These are phyloP conservation scores for Pseudonaja textilis DNA, from an alignment of 2,113 vertebrate species.

Conservation along the genomic window DNA sequence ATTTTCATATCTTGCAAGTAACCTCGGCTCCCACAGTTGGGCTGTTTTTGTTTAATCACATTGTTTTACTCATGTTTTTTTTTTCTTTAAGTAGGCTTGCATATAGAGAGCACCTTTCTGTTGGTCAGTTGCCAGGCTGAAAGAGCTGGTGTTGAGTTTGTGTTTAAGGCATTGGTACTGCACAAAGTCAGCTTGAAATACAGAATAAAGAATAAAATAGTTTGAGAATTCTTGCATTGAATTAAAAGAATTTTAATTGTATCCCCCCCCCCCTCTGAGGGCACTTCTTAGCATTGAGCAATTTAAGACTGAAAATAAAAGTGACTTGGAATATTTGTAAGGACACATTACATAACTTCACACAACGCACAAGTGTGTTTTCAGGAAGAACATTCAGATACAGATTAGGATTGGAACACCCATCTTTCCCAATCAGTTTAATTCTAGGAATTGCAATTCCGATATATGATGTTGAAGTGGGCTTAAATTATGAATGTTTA, in stretches of 20 bases:
- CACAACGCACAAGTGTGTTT: not conserved
- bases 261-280: too few relatives aligned
- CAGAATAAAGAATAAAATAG: not conserved
- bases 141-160: not conserved
- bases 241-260: not conserved
- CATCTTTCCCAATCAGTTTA: not conserved
- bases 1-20: not conserved
- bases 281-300: not conserved
- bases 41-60: slow-evolving; percentile 1
- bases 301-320: not conserved
- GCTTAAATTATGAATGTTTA: not conserved
- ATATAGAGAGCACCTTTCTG: not conserved
- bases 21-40: not conserved
- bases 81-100: slow-evolving; percentile 1
- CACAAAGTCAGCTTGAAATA: not conserved
- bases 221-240: not conserved
- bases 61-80: not conserved
- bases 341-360: not conserved
- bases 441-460: not conserved
- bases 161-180: not conserved
- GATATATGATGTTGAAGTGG: not conserved
- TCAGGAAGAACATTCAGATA: not conserved
- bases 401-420: not conserved
- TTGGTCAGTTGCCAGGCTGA: not conserved
- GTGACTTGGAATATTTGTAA: not conserved